Base-by-base conservation (phyloP, 2,888 invertebrate genomes). In the Pristionchus japonicus region DNA sequence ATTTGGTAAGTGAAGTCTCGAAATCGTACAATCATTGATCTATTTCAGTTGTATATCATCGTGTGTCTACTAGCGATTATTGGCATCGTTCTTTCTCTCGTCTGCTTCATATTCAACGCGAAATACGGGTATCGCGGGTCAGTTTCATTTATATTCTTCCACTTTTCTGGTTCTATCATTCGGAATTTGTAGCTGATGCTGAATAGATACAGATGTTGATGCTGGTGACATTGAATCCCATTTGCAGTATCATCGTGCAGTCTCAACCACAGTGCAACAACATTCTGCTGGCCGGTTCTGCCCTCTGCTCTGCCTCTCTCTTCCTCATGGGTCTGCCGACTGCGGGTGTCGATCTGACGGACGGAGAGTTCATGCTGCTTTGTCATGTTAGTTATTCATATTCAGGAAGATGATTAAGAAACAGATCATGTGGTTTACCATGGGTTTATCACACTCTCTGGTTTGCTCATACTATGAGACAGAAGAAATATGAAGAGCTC, bases 231-330 rank as follows among this genome's bases (percentile, higher is more conserved):
- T 74, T 74, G 31, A 17, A 9, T 11, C 11, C 11, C 7, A 9
- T 43, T 92, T 94, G 43, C 96, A 98, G 99, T 95, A 97, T 98
- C 88, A 98, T 99, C 93, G 97, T 97, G 94, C 97, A 97, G 95
- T 99, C 99, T 13, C 98, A 99, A 96, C 98, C 99, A 4, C 97
- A 97, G 52, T 98, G 98, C 95, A 99, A 99, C 95, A 98, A 97
- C 88, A 97, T 99, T 90, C 98, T 99, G 97, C 96, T 99, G 88
- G 96, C 97, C 89, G 99, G 99, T 37, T 97, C 98, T 93, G 97
- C 98, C 91, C 96, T 98, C 34, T 98, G 98, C 95, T 96, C 98
- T 92, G 96, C 97, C 61, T 97, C 98, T 84, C 97, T 99, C 88
- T 97, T 97, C 93, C 96, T 98, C 20, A 96, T 99, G 91, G 96